A percentile compares a stretch with the other conserved stretches of the same genome.
phyloP scores from a whole-genome alignment of 2,113 vertebrate species.

The Artemisiospiza belli region DNA sequence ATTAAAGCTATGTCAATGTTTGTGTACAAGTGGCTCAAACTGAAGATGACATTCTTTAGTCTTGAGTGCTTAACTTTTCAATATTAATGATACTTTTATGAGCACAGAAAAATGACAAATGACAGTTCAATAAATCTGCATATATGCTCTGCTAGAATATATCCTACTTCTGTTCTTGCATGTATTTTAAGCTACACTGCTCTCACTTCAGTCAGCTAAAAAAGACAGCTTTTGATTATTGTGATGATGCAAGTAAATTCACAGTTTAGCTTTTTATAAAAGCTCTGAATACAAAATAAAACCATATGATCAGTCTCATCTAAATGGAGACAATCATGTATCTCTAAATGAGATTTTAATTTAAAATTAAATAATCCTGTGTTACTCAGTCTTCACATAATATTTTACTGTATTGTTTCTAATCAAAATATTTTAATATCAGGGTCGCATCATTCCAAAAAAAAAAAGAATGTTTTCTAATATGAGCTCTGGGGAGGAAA shows the following conservation, averaged over 20 bases:
- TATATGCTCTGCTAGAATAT: background rate
- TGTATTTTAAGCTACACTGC: background rate
- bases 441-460: background rate
- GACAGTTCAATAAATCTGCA: background rate
- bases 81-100: background rate
- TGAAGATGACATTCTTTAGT: background rate
- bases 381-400: background rate
- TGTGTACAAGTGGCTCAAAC: background rate
- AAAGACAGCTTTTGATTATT: background rate
- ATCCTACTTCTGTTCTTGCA: background rate
- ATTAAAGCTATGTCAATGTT: background rate
- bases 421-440: background rate
- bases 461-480: background rate
- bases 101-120: background rate
- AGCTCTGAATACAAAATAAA: background rate
- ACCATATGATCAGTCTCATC: background rate
- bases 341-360: background rate
- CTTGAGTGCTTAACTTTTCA: background rate
- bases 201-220: background rate
- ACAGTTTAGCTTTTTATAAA: background rate
- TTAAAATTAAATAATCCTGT: background rate
- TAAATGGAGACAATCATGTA: rapidly evolving
- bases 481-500: background rate
- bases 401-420: background rate
- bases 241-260: background rate